phyloP scores from a whole-genome alignment of 2,797 vertebrate species.

The Buphagus erythrorhynchus region DNA sequence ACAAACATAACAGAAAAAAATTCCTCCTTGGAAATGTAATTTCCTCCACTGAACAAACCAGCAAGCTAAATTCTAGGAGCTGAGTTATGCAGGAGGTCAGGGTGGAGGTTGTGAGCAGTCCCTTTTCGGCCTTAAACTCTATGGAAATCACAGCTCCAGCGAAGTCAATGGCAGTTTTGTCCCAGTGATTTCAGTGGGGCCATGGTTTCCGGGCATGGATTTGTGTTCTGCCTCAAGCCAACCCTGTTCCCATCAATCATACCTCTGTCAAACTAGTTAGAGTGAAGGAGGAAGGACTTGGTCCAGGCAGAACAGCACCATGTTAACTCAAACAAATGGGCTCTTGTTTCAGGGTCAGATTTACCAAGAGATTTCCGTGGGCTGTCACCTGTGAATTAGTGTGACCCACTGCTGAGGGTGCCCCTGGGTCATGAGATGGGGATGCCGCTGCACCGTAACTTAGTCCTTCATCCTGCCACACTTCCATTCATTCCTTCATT shows the following conservation, averaged over 20 bases:
- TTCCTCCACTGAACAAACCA: conserved; percentile 5
- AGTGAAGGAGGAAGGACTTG: conserved; percentile 37
- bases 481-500: conserved; percentile 20
- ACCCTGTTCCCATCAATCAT: conserved; percentile 50
- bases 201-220: conserved; percentile 48
- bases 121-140: conserved; percentile 12
- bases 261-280: conserved; percentile 43
- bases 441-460: background rate
- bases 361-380: background rate
- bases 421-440: background rate
- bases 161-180: conserved; percentile 63
- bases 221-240: conserved; percentile 49
- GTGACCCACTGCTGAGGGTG: background rate
- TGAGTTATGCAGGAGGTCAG: conserved; percentile 54
- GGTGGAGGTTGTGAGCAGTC: background rate
- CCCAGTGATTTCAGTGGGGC: conserved; percentile 33
- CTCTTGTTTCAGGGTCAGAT: conserved; percentile 37
- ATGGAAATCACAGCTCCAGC: background rate
- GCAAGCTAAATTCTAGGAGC: background rate
- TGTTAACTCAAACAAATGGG: conserved; percentile 22
- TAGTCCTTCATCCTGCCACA: background rate
- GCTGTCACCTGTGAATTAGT: conserved; percentile 57
- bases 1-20: background rate
- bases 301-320: conserved; percentile 32
- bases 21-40: conserved; percentile 20